A percentile compares a stretch with the other conserved stretches of the same genome.
Evolutionary conservation across 2,888 invertebrate genomes (phyloP).

Genomic region (Agrochola circellaris): DNA sequence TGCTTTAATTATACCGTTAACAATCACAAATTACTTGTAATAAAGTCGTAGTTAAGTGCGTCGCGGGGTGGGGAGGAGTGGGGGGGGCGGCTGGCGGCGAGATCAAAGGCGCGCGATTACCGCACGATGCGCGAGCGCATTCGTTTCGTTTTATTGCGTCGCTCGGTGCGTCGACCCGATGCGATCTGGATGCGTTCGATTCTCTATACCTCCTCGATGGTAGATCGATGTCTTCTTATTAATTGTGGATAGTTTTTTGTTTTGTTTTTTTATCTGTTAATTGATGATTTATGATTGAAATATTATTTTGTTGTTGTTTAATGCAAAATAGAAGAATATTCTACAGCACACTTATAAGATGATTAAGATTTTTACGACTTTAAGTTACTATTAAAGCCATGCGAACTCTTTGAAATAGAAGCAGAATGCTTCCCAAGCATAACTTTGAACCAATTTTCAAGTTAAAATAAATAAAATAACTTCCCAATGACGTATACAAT

Average conservation of each 20-base stretch:
- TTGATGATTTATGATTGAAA: constrained; percentile 32
- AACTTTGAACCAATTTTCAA: not conserved
- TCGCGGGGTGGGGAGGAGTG: constrained; percentile 29
- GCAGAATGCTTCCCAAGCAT: not conserved
- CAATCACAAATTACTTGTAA: constrained; percentile 79
- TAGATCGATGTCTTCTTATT: constrained; percentile 61
- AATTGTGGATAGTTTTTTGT: constrained; percentile 41
- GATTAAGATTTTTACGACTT: not conserved
- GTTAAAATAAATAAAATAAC: constrained; percentile 19
- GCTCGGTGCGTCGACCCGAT: constrained; percentile 76
- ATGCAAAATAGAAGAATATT: not conserved
- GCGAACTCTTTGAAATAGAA: not conserved
- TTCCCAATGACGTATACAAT: not conserved
- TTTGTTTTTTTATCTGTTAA: constrained; percentile 45
- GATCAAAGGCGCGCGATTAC: constrained; percentile 84
- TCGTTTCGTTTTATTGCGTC: constrained; percentile 72
- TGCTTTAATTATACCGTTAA: constrained; percentile 76
- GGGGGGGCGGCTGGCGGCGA: constrained; percentile 69
- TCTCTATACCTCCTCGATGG: constrained; percentile 63
- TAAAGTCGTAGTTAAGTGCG: constrained; percentile 75
- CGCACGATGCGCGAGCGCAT: constrained; percentile 81
- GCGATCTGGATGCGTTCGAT: constrained; percentile 64
- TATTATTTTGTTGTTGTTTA: constrained; percentile 12
- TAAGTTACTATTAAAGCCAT: not conserved
- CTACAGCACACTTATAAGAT: not conserved